Percentiles rank a stretch among this genome's conserved stretches.
Conservation (phyloP, 2,888 invertebrate species). For the Cosmia pyralina region DNA sequence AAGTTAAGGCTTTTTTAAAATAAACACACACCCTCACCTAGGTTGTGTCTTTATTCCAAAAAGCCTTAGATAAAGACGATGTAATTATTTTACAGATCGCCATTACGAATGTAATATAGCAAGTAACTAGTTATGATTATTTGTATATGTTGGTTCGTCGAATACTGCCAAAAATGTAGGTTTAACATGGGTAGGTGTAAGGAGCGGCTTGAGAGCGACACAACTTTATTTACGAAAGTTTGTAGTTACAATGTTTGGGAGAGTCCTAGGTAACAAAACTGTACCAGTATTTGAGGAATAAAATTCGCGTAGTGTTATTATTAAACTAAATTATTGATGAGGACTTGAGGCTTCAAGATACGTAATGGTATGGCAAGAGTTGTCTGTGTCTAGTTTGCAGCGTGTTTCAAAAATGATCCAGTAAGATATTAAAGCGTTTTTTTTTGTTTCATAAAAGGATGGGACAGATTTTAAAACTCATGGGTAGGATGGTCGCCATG, state of each 20-base stretch:
- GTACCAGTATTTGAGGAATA: constrained; percentile 24
- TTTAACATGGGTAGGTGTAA: constrained; percentile 21
- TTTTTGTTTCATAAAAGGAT: background rate
- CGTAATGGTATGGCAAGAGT: background rate
- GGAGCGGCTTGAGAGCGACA: constrained; percentile 38
- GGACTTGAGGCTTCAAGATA: constrained; percentile 24
- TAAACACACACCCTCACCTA: constrained; percentile 6
- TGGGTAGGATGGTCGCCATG: background rate
- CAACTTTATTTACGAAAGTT: constrained; percentile 2
- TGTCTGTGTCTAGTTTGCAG: constrained; percentile 5
- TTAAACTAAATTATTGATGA: constrained; percentile 33
- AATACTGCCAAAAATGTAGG: constrained; percentile 68
- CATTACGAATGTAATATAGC: constrained; percentile 22
- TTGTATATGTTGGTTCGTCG: constrained; percentile 61
- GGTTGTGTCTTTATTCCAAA: too few species aligned
- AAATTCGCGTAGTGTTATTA: constrained; percentile 35
- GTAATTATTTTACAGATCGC: constrained; percentile 39
- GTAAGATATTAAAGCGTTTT: too few species aligned
- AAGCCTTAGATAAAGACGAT: constrained; percentile 6
- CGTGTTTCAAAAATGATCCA: constrained; percentile 1
- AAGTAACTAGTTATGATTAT: constrained; percentile 42
- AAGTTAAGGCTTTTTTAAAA: background rate
- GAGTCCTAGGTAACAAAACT: constrained; percentile 10
- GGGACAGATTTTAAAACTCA: background rate
- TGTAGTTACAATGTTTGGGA: background rate